Percentiles rank a stretch among this genome's conserved stretches.
These are phyloP conservation scores for Gobio gobio DNA, from an alignment of 2,113 vertebrate species.

Conservation along the genomic window DNA sequence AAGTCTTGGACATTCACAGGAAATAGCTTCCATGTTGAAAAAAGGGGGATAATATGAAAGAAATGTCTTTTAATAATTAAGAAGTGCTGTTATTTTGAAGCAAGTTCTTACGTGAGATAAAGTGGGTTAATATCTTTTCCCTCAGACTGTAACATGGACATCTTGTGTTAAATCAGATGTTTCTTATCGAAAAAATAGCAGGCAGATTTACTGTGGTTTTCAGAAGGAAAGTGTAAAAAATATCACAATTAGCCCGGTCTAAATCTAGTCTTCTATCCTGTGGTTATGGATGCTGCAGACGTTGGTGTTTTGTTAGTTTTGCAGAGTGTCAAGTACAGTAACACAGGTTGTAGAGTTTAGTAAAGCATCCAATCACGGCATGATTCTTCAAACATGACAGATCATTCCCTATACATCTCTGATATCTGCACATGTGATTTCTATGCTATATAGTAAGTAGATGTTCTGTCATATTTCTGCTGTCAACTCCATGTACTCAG, in stretches of 20 bases:
- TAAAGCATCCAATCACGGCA: background rate
- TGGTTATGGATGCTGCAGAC: background rate
- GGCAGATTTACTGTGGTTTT: background rate
- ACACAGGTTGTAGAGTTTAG: background rate
- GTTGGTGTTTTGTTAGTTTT: background rate
- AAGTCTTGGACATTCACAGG: background rate
- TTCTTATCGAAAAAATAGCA: no score
- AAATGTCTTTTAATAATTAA: background rate
- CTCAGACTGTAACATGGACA: background rate
- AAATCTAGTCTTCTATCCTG: background rate
- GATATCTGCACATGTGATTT: background rate
- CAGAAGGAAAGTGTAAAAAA: no score
- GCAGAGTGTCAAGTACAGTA: background rate
- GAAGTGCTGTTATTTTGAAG: background rate
- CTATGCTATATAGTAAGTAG: background rate
- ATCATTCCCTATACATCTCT: background rate
- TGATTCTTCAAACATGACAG: background rate
- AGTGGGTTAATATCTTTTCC: background rate
- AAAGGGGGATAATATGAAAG: background rate
- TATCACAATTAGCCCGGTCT: background rate
- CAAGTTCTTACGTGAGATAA: background rate
- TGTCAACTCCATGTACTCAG: conserved; percentile 3
- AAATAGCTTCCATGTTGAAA: background rate
- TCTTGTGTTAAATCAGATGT: background rate
- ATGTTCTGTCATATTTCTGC: conserved; percentile 27